Base-by-base conservation (phyloP, 2,797 vertebrate genomes). In the Scleropages formosus region DNA sequence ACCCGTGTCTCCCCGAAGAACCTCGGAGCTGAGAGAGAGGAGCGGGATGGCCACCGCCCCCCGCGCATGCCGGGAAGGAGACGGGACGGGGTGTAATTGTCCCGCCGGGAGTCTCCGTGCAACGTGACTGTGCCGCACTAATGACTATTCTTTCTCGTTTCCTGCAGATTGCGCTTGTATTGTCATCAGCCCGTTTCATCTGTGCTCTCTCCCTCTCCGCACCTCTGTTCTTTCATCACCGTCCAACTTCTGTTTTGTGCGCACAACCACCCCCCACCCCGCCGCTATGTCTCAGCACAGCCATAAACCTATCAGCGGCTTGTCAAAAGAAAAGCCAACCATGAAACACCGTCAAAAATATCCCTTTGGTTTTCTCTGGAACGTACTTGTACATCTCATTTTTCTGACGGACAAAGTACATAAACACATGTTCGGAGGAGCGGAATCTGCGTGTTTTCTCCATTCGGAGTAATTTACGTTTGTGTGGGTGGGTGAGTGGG, bases 371-470 rank as follows among this genome's bases (percentile, higher is more conserved):
- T 83, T 84, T 82, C 31, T 79, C 74, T 58, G 70, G 80, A 86
- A 84, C 84, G 83, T 84, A 87, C 90, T 88, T 88, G 89, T 87
- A 89, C 88, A 84, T 89, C 85, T 91, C 87, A 86, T 91, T 86
- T 89, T 88, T 80, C 75, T 86, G 88, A 90, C 80, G 88, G 89
- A 89, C 87, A 90, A 87, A 89, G 87, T 88, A 89, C 79, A 91
- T 89, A 90, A 90, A 92, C 88, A 88, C 81, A 84, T 68, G 77
- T 85, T 85, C 84, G 13, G 66, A 61, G 53, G 72, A 85, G 81
- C 84, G 83, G 61, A 70, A 16, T 7, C 80, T 77, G 79, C 80
- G 83, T 79, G 87, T 86, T 86, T 83, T 86, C 85, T 78, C 81
- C 68, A 8, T 69, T 82, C 65, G 7, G 66, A 73, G 74, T 24